Evolutionary conservation across 2,888 invertebrate species (phyloP).

Genomic region (Agrilus biguttatus): DNA sequence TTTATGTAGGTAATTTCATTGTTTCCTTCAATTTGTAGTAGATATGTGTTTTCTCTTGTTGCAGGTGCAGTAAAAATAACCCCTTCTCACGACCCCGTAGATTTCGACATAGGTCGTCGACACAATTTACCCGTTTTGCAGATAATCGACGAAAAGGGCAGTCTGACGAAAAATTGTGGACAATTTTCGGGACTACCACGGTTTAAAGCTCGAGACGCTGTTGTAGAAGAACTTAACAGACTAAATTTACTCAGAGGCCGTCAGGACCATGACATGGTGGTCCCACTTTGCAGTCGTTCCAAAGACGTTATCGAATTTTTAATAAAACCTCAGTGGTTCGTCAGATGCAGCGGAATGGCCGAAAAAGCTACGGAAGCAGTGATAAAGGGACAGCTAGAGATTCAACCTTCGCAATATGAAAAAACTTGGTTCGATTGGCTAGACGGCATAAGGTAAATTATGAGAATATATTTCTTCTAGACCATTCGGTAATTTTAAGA

Average conservation of each 20-base stretch:
- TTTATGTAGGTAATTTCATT: no score
- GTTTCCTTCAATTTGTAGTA: no score
- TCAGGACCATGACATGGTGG: constrained; percentile 87
- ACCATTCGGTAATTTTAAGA: no score
- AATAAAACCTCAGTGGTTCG: constrained; percentile 95
- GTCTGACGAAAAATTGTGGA: constrained; percentile 67
- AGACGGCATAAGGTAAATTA: constrained; percentile 65
- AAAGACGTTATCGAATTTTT: constrained; percentile 96
- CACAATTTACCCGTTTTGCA: constrained; percentile 77
- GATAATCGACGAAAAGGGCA: constrained; percentile 85
- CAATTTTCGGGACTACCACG: constrained; percentile 68
- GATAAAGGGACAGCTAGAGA: constrained; percentile 62
- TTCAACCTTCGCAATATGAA: constrained; percentile 80
- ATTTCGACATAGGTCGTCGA: constrained; percentile 88
- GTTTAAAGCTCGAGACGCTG: constrained; percentile 74
- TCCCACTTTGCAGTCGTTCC: constrained; percentile 90
- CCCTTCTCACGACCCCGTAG: constrained; percentile 93
- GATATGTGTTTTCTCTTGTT: constrained; percentile 3
- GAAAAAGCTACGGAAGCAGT: constrained; percentile 70
- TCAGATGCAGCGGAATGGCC: constrained; percentile 85
- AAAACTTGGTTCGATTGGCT: constrained; percentile 96
- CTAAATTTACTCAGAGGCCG: constrained; percentile 32
- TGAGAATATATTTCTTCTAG: no score
- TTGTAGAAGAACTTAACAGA: constrained; percentile 61
- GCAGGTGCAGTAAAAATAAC: constrained; percentile 95